Percentiles rank a stretch among this genome's conserved stretches.
Conservation (phyloP, 2,888 invertebrate species). For the Sinohyriopsis cumingii region DNA sequence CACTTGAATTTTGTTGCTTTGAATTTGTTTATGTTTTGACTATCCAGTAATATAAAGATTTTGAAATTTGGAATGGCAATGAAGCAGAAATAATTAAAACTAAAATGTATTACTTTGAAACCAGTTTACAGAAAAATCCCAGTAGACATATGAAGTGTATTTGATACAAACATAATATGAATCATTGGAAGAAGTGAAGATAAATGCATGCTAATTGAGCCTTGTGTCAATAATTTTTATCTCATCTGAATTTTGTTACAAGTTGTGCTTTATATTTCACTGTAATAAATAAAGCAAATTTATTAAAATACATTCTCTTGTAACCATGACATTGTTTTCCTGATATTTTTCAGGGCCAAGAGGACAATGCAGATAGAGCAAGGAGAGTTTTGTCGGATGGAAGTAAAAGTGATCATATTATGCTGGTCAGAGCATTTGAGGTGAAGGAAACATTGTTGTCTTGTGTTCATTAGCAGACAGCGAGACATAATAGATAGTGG, state of each 20-base stretch:
- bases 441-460: slow-evolving; percentile 26
- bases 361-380: slow-evolving; percentile 56
- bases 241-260: neutral
- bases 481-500: no score
- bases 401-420: slow-evolving; percentile 67
- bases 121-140: no score
- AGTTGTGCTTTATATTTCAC: neutral
- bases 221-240: no score
- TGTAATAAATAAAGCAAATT: neutral
- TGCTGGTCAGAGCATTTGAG: slow-evolving; percentile 78
- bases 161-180: no score
- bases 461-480: neutral
- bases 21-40: no score
- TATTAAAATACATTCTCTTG: no score
- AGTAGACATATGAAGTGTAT: no score
- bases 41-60: no score
- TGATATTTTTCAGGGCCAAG: slow-evolving; percentile 60
- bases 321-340: neutral
- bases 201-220: no score
- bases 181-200: no score
- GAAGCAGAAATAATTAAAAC: neutral
- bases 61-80: no score
- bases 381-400: slow-evolving; percentile 65
- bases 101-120: neutral
- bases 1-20: no score